phyloP scores from a whole-genome alignment of 2,888 invertebrate species.

The Leptopterna dolabrata region DNA sequence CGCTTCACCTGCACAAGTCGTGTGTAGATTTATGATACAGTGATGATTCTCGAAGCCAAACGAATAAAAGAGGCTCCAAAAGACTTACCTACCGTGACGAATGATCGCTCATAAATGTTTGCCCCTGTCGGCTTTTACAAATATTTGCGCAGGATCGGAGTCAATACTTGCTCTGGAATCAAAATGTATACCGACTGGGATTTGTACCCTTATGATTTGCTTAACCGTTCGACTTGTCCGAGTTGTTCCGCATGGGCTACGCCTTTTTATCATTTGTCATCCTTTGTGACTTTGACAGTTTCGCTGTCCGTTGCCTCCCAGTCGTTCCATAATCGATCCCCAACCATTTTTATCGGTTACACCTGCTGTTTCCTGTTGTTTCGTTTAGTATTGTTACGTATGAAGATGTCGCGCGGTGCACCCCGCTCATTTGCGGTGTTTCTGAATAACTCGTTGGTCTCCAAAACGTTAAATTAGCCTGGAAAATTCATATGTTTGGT shows the following conservation, averaged over 20 bases:
- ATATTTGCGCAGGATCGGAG: slow-evolving; percentile 56
- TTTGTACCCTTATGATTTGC: slow-evolving; percentile 35
- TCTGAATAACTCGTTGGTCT: too few species aligned
- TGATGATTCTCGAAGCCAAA: background rate
- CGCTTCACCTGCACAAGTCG: too few species aligned
- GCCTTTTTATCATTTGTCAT: slow-evolving; percentile 15
- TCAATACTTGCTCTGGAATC: slow-evolving; percentile 49
- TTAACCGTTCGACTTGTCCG: slow-evolving; percentile 11
- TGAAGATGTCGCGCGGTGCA: too few species aligned
- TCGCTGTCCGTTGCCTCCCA: background rate
- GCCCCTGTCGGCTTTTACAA: slow-evolving; percentile 54
- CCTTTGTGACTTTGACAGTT: slow-evolving; percentile 27
- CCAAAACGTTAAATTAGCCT: too few species aligned
- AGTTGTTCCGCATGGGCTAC: background rate
- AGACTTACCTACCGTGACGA: slow-evolving; percentile 43
- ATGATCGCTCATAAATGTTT: slow-evolving; percentile 54
- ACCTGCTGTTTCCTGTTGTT: background rate
- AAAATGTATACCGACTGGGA: slow-evolving; percentile 34
- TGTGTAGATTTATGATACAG: background rate
- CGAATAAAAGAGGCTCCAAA: background rate
- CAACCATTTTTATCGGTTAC: slow-evolving; percentile 1
- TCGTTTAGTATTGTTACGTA: too few species aligned
- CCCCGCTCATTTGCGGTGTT: too few species aligned
- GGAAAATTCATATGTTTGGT: too few species aligned
- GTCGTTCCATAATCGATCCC: slow-evolving; percentile 12